Conservation (phyloP, 1,140 invertebrate species). For the Notospermus geniculatus region DNA sequence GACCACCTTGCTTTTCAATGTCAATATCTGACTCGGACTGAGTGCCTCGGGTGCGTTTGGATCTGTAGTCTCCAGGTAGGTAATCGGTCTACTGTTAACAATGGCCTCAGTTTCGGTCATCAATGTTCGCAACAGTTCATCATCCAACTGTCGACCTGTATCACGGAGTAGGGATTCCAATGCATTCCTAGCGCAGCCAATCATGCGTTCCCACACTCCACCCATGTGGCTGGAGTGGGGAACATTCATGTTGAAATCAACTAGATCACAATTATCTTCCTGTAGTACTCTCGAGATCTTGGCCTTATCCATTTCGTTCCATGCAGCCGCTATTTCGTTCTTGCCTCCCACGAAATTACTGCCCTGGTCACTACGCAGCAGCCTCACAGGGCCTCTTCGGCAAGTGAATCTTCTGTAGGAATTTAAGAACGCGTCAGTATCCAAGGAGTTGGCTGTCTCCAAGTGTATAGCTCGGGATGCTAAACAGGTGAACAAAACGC, state of each 20-base stretch:
- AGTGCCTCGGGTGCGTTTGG: neutral
- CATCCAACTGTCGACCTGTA: neutral
- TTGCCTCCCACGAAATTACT: conserved; percentile 6
- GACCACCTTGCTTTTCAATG: conserved; percentile 1
- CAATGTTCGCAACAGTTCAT: conserved; percentile 9
- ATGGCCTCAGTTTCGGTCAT: conserved; percentile 9
- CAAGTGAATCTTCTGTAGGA: conserved; percentile 23
- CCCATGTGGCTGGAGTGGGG: conserved; percentile 9
- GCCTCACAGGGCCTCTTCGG: neutral
- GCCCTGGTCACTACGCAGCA: conserved; percentile 9
- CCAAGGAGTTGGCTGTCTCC: neutral
- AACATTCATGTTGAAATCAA: conserved; percentile 7
- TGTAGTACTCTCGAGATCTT: neutral
- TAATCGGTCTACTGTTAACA: neutral
- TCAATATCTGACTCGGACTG: conserved; percentile 3
- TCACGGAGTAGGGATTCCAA: neutral
- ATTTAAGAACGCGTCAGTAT: conserved; percentile 5
- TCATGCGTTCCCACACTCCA: conserved; percentile 10
- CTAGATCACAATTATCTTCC: conserved; percentile 7
- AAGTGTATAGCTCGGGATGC: neutral
- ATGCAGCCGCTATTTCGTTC: neutral
- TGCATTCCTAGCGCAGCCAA: neutral
- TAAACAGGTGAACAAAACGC: conserved; percentile 11
- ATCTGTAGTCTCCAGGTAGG: neutral
- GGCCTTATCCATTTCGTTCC: conserved; percentile 2